Evolutionary conservation across 2,113 vertebrate species (phyloP).

Genomic region (Tragulus kanchil): DNA sequence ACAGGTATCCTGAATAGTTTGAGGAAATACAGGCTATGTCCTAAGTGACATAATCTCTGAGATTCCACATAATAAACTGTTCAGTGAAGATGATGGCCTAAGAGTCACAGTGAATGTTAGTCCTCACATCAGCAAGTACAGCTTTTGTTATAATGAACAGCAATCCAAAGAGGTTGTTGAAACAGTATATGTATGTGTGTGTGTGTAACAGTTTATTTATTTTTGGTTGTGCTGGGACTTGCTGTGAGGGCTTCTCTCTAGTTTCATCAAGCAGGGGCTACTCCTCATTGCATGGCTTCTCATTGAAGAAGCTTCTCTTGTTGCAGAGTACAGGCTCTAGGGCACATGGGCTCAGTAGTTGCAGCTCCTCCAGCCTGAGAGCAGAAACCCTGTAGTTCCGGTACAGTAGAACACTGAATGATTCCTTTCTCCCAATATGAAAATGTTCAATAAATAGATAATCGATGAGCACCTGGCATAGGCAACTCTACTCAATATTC

Average conservation of each 20-base stretch:
- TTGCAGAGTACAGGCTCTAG: background rate
- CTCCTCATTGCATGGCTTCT: background rate
- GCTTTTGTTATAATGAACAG: background rate
- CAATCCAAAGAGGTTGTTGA: background rate
- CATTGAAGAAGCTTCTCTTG: background rate
- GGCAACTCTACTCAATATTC: no score
- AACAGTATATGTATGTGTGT: no score
- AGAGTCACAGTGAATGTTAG: background rate
- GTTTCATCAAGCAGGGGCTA: accelerated
- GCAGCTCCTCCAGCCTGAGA: no score
- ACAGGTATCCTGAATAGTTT: background rate
- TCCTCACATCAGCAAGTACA: background rate
- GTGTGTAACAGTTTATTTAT: no score
- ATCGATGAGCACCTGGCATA: no score
- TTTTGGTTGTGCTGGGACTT: background rate
- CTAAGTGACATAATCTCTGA: background rate
- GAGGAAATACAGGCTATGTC: background rate
- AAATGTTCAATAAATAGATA: no score
- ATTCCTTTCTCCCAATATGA: no score
- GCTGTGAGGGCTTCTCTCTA: background rate
- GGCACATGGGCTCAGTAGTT: background rate
- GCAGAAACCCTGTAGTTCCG: no score
- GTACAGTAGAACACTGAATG: background rate
- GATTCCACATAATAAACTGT: background rate
- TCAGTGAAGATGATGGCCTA: background rate